Evolutionary conservation across 2,797 vertebrate genomes (phyloP).

Genomic region (Threskiornis aethiopicus): DNA sequence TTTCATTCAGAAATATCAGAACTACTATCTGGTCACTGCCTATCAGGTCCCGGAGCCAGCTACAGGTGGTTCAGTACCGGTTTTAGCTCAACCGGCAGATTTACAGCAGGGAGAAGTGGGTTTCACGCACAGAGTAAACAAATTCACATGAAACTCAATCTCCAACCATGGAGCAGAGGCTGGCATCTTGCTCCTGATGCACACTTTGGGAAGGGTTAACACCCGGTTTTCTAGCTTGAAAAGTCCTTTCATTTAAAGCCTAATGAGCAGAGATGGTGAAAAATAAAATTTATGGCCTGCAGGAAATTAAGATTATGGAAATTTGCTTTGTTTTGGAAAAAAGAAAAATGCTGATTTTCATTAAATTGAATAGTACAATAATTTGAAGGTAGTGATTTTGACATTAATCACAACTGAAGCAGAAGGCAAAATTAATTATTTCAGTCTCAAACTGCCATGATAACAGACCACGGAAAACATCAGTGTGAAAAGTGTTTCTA

Average conservation of each 20-base stretch:
- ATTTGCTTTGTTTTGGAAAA: not conserved
- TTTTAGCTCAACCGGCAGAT: not conserved
- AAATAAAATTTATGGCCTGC: not conserved
- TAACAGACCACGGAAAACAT: not conserved
- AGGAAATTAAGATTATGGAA: not conserved
- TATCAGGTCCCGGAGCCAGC: fast-evolving
- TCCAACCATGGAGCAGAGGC: not conserved
- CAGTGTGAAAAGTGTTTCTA: not conserved
- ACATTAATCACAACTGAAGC: not conserved
- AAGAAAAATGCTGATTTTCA: not conserved
- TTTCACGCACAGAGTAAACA: not conserved
- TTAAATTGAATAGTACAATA: not conserved
- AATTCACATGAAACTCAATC: not conserved
- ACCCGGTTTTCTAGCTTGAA: not conserved
- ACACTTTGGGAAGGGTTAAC: not conserved
- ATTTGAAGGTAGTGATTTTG: not conserved
- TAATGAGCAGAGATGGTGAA: not conserved
- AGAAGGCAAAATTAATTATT: not conserved
- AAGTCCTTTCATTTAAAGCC: not conserved
- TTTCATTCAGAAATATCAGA: not conserved
- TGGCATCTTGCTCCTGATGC: not conserved
- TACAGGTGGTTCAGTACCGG: not conserved
- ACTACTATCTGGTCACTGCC: not conserved
- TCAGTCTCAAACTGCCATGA: not conserved
- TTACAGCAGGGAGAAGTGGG: not conserved